Evolutionary conservation across 2,113 vertebrate species (phyloP).

Genomic region (Nematolebias whitei): DNA sequence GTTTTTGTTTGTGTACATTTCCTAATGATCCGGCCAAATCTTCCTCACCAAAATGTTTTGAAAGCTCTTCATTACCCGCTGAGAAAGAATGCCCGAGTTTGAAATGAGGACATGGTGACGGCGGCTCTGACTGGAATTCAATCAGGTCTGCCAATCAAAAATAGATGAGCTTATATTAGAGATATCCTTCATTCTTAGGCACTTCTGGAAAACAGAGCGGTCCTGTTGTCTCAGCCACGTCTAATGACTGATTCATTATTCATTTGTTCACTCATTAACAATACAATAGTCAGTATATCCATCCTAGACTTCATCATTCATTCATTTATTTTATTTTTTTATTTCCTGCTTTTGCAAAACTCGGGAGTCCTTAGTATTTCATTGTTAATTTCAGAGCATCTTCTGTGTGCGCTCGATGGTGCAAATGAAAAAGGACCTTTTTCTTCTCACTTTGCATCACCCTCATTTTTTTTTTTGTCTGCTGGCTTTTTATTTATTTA

Average conservation of each 20-base stretch:
- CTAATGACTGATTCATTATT: slow-evolving; percentile 22
- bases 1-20: slow-evolving; percentile 39
- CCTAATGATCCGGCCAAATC: slow-evolving; percentile 63
- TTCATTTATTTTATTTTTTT: slow-evolving; percentile 12
- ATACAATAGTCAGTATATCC: background rate
- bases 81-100: slow-evolving; percentile 44
- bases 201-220: slow-evolving; percentile 19
- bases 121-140: slow-evolving; percentile 58
- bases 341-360: slow-evolving; percentile 6
- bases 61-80: slow-evolving; percentile 52
- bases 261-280: slow-evolving; percentile 20
- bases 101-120: slow-evolving; percentile 58
- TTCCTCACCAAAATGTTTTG: slow-evolving; percentile 63
- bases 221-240: background rate
- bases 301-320: slow-evolving; percentile 9
- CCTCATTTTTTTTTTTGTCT: background rate
- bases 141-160: slow-evolving; percentile 65
- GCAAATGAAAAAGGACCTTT: slow-evolving; percentile 24
- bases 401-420: background rate
- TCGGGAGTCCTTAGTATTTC: slow-evolving; percentile 12
- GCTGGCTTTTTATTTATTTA: background rate
- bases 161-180: slow-evolving; percentile 49
- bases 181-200: slow-evolving; percentile 48
- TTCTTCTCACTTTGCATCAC: slow-evolving; percentile 34
- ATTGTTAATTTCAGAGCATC: slow-evolving; percentile 12